Conservation (phyloP, 2,888 invertebrate species). For the Druceiella hillmani region DNA sequence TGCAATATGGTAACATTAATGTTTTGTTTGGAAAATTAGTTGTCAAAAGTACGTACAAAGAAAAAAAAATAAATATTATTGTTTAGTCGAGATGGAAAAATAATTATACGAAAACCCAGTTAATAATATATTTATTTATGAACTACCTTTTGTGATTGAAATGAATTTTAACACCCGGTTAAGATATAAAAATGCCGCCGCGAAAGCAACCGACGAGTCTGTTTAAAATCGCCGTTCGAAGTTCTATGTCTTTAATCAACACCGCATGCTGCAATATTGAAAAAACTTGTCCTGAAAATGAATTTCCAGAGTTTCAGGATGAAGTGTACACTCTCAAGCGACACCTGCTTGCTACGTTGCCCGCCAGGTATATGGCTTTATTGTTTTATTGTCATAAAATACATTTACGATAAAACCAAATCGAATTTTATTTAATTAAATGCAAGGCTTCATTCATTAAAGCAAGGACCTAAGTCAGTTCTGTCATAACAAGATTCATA, state of each 20-base stretch:
- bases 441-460: too few species aligned
- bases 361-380: constrained; percentile 35
- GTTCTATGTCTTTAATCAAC: constrained; percentile 40
- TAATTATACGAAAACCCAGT: too few species aligned
- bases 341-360: constrained; percentile 38
- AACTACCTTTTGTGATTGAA: too few species aligned
- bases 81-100: too few species aligned
- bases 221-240: constrained; percentile 39
- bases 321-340: constrained; percentile 35
- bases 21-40: too few species aligned
- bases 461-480: too few species aligned
- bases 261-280: constrained; percentile 42
- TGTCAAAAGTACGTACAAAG: too few species aligned
- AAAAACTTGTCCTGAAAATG: constrained; percentile 37
- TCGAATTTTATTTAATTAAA: neutral
- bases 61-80: too few species aligned
- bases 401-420: neutral
- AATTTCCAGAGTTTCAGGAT: constrained; percentile 36
- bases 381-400: neutral
- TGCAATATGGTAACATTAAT: too few species aligned
- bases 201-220: constrained; percentile 42
- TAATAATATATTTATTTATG: too few species aligned
- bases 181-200: constrained; percentile 35
- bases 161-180: too few species aligned
- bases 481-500: too few species aligned